These are phyloP conservation scores for Pandemis cinnamomeana DNA, from an alignment of 2,888 invertebrate genomes.

Conservation along the genomic window DNA sequence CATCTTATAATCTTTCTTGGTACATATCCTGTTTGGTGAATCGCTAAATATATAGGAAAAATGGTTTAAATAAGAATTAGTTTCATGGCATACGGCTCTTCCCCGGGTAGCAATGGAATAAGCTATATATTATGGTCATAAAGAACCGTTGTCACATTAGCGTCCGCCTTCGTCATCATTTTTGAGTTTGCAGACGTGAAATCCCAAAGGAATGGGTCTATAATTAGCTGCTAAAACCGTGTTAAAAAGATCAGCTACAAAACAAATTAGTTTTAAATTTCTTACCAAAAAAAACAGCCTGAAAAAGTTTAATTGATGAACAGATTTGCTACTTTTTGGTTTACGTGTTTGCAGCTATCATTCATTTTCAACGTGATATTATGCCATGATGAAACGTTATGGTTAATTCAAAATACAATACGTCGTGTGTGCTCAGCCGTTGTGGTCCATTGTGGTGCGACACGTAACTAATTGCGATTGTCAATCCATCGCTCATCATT, in stretches of 20 bases:
- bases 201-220: too few relatives aligned
- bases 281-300: too few relatives aligned
- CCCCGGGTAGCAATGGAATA: not conserved
- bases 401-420: slow-evolving; percentile 68
- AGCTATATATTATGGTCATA: too few relatives aligned
- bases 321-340: not conserved
- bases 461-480: slow-evolving; percentile 70
- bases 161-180: too few relatives aligned
- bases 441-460: slow-evolving; percentile 64
- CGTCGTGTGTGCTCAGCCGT: slow-evolving; percentile 64
- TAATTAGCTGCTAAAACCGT: too few relatives aligned
- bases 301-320: not conserved
- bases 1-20: slow-evolving; percentile 6
- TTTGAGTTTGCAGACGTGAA: too few relatives aligned
- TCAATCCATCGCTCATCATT: slow-evolving; percentile 55
- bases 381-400: slow-evolving; percentile 67
- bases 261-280: too few relatives aligned
- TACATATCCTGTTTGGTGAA: not conserved
- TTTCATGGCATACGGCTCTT: not conserved
- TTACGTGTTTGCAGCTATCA: slow-evolving; percentile 7
- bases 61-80: too few relatives aligned
- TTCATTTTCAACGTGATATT: slow-evolving; percentile 53
- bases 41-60: not conserved
- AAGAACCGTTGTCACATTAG: too few relatives aligned
- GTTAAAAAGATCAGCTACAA: too few relatives aligned